Percentiles rank a stretch among this genome's conserved stretches.
phyloP scores from a whole-genome alignment of 2,113 vertebrate species.

The Quiscalus mexicanus region DNA sequence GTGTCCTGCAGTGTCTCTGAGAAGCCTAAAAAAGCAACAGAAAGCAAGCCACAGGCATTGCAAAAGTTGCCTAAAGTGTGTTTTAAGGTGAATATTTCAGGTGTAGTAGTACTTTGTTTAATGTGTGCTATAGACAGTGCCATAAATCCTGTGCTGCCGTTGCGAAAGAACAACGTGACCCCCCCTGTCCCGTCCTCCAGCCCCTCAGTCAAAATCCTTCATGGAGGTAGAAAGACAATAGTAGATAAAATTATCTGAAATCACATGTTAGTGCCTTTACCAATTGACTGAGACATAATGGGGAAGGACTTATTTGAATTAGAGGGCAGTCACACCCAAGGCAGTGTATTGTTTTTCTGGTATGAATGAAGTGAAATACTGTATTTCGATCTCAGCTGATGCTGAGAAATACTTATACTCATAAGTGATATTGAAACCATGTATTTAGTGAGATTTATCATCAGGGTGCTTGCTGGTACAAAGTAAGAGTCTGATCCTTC shows the following conservation, averaged over 20 bases:
- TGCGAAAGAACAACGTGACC: neutral
- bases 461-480: neutral
- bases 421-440: neutral
- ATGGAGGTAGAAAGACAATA: neutral
- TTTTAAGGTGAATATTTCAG: neutral
- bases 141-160: neutral
- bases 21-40: neutral
- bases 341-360: neutral
- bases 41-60: neutral
- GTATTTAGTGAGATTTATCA: neutral
- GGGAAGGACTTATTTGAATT: neutral
- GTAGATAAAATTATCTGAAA: neutral
- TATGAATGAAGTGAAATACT: neutral
- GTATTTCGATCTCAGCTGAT: neutral
- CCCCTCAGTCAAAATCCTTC: neutral
- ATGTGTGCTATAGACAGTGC: neutral
- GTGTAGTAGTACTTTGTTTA: neutral
- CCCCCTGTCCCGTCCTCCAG: accelerated
- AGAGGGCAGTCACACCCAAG: neutral
- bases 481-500: neutral
- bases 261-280: neutral
- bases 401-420: neutral
- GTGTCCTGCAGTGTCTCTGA: neutral
- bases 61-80: neutral
- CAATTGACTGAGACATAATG: neutral